These are phyloP conservation scores for Hetaerina titia DNA, from an alignment of 2,888 invertebrate species.

Conservation along the genomic window DNA sequence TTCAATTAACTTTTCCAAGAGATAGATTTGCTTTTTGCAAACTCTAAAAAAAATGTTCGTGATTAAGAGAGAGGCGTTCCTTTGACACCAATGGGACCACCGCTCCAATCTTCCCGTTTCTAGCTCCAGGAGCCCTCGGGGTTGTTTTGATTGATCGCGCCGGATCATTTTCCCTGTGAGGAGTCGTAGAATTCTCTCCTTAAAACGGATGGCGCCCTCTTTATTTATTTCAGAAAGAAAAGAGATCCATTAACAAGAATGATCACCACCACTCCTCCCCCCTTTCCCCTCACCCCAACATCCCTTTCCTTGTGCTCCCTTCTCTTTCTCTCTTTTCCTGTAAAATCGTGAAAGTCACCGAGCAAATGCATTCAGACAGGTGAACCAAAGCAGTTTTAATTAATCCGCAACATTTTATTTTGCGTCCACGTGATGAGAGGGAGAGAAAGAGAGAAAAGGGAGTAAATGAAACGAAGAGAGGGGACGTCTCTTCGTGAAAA, in stretches of 20 bases:
- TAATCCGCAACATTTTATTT: constrained; percentile 34
- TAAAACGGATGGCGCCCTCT: not conserved
- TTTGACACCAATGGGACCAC: no score
- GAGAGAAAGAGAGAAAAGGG: not conserved
- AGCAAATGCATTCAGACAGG: constrained; percentile 11
- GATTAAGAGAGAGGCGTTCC: no score
- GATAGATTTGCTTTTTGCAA: no score
- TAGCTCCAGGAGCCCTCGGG: no score
- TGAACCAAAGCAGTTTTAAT: constrained; percentile 47
- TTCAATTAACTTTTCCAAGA: no score
- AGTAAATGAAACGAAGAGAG: not conserved
- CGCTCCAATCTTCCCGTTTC: no score
- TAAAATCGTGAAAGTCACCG: not conserved
- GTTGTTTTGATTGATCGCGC: not conserved
- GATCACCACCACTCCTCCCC: not conserved
- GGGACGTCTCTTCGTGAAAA: not conserved
- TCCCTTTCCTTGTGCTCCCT: no score
- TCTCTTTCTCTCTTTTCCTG: not conserved
- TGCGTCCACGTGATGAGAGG: not conserved
- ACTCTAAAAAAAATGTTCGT: no score
- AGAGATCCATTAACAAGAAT: not conserved
- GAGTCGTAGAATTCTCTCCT: not conserved
- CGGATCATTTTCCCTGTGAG: not conserved
- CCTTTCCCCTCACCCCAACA: not conserved
- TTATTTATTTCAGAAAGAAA: not conserved